A percentile compares a stretch with the other conserved stretches of the same genome.
Evolutionary conservation across 2,888 invertebrate genomes (phyloP).

Genomic region (Acanthococcus lagerstroemiae): DNA sequence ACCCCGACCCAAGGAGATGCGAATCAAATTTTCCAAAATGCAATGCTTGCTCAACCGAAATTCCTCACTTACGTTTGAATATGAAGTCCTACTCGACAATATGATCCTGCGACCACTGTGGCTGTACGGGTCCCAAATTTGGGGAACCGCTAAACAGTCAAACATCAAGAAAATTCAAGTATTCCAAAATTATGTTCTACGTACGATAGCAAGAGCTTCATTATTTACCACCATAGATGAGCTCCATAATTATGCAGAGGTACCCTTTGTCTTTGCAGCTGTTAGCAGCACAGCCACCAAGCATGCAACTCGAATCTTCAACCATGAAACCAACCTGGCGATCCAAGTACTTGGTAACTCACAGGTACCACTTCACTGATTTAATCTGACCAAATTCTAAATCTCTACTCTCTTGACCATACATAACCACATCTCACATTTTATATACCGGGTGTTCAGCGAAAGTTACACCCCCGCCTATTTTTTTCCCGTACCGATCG

Average conservation of each 20-base stretch:
- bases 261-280: background rate
- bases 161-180: conserved; percentile 9
- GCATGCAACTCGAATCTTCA: background rate
- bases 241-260: background rate
- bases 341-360: background rate
- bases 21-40: background rate
- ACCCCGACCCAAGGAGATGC: too few species aligned
- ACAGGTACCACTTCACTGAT: too few species aligned
- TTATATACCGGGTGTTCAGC: too few species aligned
- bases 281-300: background rate
- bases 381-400: too few species aligned
- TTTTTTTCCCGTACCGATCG: too few species aligned
- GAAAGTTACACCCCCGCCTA: too few species aligned
- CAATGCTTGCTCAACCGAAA: background rate
- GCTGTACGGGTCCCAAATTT: background rate
- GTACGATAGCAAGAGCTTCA: background rate
- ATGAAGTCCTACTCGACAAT: conserved; percentile 2
- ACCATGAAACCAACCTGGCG: background rate
- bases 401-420: too few species aligned
- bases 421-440: too few species aligned
- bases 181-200: background rate
- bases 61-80: background rate
- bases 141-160: background rate
- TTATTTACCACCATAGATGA: background rate
- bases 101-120: conserved; percentile 1